Base-by-base conservation (phyloP, 2,888 invertebrate genomes). In the Polymixis flavicincta region DNA sequence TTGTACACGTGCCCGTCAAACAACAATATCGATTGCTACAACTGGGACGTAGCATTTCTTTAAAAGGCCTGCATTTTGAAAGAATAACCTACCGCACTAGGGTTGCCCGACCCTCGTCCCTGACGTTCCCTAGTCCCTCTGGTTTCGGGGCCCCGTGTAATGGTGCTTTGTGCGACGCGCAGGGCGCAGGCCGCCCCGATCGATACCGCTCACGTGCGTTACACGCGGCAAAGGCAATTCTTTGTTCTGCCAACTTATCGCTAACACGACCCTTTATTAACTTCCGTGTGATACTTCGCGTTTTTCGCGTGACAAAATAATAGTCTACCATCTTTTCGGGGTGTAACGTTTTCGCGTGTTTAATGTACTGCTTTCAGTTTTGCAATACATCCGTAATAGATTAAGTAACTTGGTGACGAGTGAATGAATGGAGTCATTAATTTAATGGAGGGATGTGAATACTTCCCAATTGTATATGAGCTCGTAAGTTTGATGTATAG, bases 141-240 rank as follows among this genome's bases (percentile, higher is more conserved):
- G 69, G 71, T 78, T 81, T 76, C 78, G 73, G 74, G 75, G 88
- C 88, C 76, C 72, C 28, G 54, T 82, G 83, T 85, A 88, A 86
- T 85, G 80, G 82, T 87, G 89, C 88, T 89, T 88, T 86, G 90
- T 89, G 88, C 86, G 86, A 85, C 85, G 90, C 89, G 89, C 88
- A 89, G 88, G 89, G 89, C 88, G 86, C 89, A 86, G 89, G 89
- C 89, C 85, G 85, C 61, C 71, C 78, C 87, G 90, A 90, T 89
- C 90, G 91, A 91, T 91, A 90, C 61, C 64, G 87, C 87, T 89
- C 90, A 91, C 90, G 91, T 90, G 91, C 90, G 87, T 86, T 75
- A 82, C 84, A 88, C 89, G 84, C 80, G 84, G 83, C 85, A 83
- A 75, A 83, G 83, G 84, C 84, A 87, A 88, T 89, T 90, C 91